Evolutionary conservation across 1,140 invertebrate genomes (phyloP).

Genomic region (Ruditapes philippinarum): DNA sequence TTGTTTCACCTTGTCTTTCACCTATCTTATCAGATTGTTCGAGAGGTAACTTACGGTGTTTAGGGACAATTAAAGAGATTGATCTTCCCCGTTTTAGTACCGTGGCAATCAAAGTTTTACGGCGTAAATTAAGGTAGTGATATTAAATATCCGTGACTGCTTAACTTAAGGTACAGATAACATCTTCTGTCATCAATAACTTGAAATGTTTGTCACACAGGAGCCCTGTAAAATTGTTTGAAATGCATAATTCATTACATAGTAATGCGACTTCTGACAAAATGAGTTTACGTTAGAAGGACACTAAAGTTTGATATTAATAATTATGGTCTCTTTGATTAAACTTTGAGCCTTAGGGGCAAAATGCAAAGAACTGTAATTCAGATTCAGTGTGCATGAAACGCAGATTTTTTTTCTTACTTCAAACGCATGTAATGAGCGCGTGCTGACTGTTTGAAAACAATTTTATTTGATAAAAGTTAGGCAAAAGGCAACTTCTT

Average conservation of each 20-base stretch:
- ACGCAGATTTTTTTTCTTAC: no score
- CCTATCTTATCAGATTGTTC: conserved; percentile 59
- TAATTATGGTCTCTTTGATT: no score
- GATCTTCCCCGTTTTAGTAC: conserved; percentile 39
- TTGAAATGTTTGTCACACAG: conserved; percentile 33
- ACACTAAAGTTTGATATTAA: no score
- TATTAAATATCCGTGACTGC: conserved; percentile 51
- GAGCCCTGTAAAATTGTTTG: conserved; percentile 1
- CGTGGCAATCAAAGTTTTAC: conserved; percentile 37
- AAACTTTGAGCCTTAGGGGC: no score
- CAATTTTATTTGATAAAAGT: no score
- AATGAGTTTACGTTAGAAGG: no score
- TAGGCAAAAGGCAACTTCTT: no score
- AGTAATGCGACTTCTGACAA: not conserved
- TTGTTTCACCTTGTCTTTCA: conserved; percentile 58
- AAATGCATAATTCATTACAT: conserved; percentile 24
- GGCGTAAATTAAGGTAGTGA: conserved; percentile 25
- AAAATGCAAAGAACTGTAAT: no score
- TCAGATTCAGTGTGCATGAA: no score
- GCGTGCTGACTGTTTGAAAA: no score
- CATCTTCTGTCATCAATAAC: conserved; percentile 43
- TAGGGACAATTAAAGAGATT: conserved; percentile 64
- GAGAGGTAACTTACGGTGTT: conserved; percentile 54
- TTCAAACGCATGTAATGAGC: no score
- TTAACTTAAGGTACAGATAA: conserved; percentile 50